A percentile compares a stretch with the other conserved stretches of the same genome.
Conservation (phyloP, 2,113 vertebrate genomes). For the Microtus oregoni region DNA sequence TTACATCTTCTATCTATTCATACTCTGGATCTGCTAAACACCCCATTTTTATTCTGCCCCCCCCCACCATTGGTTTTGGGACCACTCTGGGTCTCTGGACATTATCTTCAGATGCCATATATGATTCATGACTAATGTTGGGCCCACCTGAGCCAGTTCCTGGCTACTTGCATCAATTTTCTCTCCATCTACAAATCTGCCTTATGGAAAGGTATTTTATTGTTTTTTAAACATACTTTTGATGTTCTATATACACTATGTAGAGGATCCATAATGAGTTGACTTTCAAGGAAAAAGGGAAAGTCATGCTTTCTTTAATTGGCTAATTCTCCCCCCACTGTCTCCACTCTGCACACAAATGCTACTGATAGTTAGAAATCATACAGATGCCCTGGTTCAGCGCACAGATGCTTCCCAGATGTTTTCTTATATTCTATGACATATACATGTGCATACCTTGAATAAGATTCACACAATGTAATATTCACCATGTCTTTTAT, state of each 20-base stretch:
- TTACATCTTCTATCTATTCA: background rate
- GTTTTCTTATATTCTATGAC: background rate
- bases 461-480: background rate
- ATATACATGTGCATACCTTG: background rate
- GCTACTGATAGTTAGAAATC: background rate
- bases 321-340: background rate
- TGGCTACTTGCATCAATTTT: background rate
- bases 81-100: rapidly evolving
- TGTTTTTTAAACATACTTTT: background rate
- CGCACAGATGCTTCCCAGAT: background rate
- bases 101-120: background rate
- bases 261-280: background rate
- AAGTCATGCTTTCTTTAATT: background rate
- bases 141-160: background rate
- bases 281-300: background rate
- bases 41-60: background rate
- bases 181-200: background rate
- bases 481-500: background rate
- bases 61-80: background rate
- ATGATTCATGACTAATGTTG: background rate
- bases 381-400: background rate
- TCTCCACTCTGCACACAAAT: background rate
- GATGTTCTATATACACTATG: background rate
- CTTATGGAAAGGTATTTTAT: background rate
- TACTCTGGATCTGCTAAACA: background rate